These are phyloP conservation scores for Netelia virgata DNA, from an alignment of 2,888 invertebrate genomes.

Conservation along the genomic window DNA sequence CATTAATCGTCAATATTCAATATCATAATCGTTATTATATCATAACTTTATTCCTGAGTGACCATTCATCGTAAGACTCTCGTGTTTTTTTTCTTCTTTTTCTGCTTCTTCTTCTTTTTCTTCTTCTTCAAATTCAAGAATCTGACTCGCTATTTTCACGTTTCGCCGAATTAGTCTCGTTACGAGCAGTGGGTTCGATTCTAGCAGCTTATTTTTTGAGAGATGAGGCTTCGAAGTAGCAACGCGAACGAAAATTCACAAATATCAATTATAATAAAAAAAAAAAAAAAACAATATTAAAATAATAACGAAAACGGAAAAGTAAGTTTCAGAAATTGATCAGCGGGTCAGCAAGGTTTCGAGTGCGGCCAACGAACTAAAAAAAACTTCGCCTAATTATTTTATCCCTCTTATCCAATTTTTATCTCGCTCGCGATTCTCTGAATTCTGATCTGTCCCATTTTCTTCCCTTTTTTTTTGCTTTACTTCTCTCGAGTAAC, in stretches of 20 bases:
- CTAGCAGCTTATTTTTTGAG: conserved; percentile 36
- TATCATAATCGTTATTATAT: conserved; percentile 78
- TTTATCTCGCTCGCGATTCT: not conserved
- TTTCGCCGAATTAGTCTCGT: conserved; percentile 32
- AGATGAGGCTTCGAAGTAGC: conserved; percentile 38
- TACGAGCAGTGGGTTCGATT: conserved; percentile 46
- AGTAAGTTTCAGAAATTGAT: not conserved
- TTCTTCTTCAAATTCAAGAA: conserved; percentile 58
- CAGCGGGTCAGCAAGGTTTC: conserved; percentile 1
- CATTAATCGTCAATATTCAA: conserved; percentile 77
- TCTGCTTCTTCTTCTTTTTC: conserved; percentile 23
- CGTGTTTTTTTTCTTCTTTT: conserved; percentile 62
- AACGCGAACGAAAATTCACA: conserved; percentile 26
- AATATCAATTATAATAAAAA: conserved; percentile 20
- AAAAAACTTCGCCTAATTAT: conserved; percentile 22
- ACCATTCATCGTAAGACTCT: conserved; percentile 76
- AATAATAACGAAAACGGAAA: not conserved
- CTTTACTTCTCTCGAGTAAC: conserved; percentile 24
- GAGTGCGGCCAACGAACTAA: conserved; percentile 1
- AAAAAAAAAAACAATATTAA: not conserved
- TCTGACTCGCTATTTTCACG: conserved; percentile 55
- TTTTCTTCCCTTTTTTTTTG: not conserved
- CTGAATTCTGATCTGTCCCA: not conserved
- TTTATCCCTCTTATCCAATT: conserved; percentile 20
- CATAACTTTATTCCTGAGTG: conserved; percentile 81